Evolutionary conservation across 30 jellyfish, hydroid and myxozoan genomes (phyloP).

Genomic region (Chrysaora quinquecirrha): DNA sequence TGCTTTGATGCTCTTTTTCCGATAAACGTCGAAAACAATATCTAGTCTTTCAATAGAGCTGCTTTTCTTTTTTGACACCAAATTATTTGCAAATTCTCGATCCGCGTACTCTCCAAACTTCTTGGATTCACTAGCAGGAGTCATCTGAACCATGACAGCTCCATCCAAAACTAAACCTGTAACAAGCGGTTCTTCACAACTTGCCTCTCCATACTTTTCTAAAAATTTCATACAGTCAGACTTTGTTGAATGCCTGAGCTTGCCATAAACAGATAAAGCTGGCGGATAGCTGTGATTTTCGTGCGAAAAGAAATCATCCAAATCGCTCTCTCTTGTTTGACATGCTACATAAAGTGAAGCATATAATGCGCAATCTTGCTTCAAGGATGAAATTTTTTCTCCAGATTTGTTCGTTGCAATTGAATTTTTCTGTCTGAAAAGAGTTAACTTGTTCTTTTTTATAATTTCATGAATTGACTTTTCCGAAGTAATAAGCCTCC

Average conservation of each 20-base stretch:
- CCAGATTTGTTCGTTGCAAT: neutral
- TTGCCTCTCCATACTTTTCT: neutral
- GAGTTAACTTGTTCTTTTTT: neutral
- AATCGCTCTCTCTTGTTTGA: neutral
- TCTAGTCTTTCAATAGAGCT: too few relatives aligned
- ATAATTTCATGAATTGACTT: neutral
- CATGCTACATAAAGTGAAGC: neutral
- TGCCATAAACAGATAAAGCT: neutral
- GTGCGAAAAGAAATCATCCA: neutral
- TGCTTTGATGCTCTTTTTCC: too few relatives aligned
- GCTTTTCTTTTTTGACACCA: too few relatives aligned
- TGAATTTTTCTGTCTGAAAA: neutral
- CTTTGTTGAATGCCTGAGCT: neutral
- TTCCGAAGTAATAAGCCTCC: neutral
- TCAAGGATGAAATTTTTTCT: neutral
- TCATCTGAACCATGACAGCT: too few relatives aligned
- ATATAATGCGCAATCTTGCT: constrained; percentile 5
- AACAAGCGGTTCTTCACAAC: too few relatives aligned
- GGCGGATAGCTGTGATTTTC: neutral
- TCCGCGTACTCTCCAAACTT: too few relatives aligned
- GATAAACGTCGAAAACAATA: too few relatives aligned
- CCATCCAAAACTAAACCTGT: too few relatives aligned
- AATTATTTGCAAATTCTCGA: too few relatives aligned
- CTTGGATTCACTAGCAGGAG: too few relatives aligned
- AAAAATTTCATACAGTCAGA: constrained; percentile 12